Percentiles rank a stretch among this genome's conserved stretches.
Conservation (phyloP, 2,888 invertebrate genomes). For the Colletes collaris region DNA sequence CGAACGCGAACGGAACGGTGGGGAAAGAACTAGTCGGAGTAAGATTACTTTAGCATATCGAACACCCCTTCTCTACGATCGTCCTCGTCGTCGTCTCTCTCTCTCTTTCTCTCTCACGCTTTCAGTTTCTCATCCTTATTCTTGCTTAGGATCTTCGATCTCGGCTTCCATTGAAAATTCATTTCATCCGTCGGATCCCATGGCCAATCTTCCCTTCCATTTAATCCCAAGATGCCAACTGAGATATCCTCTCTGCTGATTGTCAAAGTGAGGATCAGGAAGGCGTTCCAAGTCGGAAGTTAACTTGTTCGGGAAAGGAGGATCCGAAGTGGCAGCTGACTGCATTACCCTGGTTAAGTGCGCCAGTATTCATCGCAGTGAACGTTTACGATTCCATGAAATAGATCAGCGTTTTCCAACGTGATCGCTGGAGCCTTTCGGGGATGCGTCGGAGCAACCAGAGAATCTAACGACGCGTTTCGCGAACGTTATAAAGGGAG, state of each 20-base stretch:
- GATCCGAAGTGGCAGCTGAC: constrained; percentile 64
- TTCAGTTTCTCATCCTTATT: constrained; percentile 47
- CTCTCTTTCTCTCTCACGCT: constrained; percentile 8
- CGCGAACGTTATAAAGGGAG: not conserved
- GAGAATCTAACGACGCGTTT: not conserved
- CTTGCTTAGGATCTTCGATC: constrained; percentile 58
- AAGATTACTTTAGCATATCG: constrained; percentile 46
- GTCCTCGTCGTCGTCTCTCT: not conserved
- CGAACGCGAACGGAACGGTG: not conserved
- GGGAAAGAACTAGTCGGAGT: constrained; percentile 13
- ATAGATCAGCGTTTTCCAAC: constrained; percentile 10
- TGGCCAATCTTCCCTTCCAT: constrained; percentile 74
- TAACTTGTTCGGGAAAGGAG: constrained; percentile 64
- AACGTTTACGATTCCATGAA: constrained; percentile 55
- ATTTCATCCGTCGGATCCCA: constrained; percentile 74
- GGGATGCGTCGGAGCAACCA: no score
- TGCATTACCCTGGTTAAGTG: constrained; percentile 67
- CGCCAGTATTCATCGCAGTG: constrained; percentile 50
- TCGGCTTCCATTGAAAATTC: constrained; percentile 75
- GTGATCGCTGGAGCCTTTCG: no score
- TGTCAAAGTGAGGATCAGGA: constrained; percentile 70
- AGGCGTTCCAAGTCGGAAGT: constrained; percentile 63
- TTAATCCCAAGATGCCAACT: constrained; percentile 72
- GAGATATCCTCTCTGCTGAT: constrained; percentile 71
- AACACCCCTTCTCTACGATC: not conserved